These are phyloP conservation scores for Henicopernis longicauda DNA, from an alignment of 2,113 vertebrate species.

Conservation along the genomic window DNA sequence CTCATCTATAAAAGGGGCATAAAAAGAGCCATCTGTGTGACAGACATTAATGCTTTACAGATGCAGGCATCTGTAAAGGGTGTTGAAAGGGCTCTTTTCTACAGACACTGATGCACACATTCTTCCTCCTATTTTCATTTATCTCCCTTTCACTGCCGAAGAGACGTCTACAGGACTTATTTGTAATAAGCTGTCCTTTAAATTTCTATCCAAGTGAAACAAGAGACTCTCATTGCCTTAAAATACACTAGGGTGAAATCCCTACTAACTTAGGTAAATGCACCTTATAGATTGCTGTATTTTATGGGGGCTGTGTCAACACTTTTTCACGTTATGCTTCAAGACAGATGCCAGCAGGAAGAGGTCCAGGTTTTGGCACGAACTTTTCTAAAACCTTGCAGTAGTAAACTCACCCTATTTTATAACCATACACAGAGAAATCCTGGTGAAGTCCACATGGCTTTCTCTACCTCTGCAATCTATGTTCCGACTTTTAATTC, in stretches of 20 bases:
- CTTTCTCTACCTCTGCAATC: not conserved
- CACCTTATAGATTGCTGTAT: not conserved
- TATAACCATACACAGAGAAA: not conserved
- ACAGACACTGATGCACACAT: not conserved
- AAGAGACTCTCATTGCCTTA: not conserved
- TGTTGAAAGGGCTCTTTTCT: not conserved
- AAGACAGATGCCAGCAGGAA: not conserved
- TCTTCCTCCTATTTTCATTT: not conserved
- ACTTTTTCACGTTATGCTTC: not conserved
- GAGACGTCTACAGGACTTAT: not conserved
- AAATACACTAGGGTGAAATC: not conserved
- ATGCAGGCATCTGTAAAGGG: not conserved
- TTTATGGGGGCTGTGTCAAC: not conserved
- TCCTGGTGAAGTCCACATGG: not conserved
- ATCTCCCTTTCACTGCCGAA: not conserved
- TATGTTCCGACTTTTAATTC: not conserved
- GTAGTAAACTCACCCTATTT: not conserved
- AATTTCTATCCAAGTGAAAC: not conserved
- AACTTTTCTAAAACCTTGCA: not conserved
- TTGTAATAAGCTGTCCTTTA: not conserved
- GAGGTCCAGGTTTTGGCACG: not conserved
- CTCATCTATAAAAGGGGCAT: not conserved
- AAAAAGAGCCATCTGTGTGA: not conserved
- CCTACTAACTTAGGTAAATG: not conserved
- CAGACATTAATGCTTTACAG: not conserved